Evolutionary conservation across 2,888 invertebrate species (phyloP).

Genomic region (Meteorus cinctellus): DNA sequence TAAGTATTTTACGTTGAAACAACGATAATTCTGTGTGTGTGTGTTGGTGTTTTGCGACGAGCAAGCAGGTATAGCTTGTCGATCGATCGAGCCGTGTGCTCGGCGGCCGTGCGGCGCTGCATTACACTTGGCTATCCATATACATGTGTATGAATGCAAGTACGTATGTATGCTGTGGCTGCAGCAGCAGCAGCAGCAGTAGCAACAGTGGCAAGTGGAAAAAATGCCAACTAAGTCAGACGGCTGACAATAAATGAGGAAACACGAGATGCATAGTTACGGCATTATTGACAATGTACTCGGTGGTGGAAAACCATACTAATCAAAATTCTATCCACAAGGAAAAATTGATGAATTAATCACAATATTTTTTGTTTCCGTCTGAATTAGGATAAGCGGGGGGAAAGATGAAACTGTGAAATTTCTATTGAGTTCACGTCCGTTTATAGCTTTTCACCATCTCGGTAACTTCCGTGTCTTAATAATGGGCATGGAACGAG

Average conservation of each 20-base stretch:
- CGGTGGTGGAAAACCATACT: no score
- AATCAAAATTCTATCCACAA: no score
- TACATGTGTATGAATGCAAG: not conserved
- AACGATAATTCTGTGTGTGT: not conserved
- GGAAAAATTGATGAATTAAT: no score
- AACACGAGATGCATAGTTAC: not conserved
- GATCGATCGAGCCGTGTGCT: constrained; percentile 47
- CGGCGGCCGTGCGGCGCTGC: constrained; percentile 35
- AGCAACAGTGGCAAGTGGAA: constrained; percentile 29
- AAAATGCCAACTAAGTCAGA: constrained; percentile 36
- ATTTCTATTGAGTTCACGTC: not conserved
- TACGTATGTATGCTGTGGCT: not conserved
- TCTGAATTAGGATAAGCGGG: no score
- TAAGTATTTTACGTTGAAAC: constrained; percentile 2
- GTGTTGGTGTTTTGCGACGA: not conserved
- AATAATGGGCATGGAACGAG: not conserved
- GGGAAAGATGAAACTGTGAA: no score
- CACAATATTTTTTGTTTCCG: no score
- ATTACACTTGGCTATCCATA: not conserved
- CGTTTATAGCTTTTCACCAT: not conserved
- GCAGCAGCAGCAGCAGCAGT: not conserved
- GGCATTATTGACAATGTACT: not conserved
- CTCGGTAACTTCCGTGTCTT: not conserved
- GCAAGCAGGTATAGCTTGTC: constrained; percentile 26
- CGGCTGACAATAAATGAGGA: not conserved